Conservation (phyloP, 1,140 invertebrate species). For the Dysdera silvatica region DNA sequence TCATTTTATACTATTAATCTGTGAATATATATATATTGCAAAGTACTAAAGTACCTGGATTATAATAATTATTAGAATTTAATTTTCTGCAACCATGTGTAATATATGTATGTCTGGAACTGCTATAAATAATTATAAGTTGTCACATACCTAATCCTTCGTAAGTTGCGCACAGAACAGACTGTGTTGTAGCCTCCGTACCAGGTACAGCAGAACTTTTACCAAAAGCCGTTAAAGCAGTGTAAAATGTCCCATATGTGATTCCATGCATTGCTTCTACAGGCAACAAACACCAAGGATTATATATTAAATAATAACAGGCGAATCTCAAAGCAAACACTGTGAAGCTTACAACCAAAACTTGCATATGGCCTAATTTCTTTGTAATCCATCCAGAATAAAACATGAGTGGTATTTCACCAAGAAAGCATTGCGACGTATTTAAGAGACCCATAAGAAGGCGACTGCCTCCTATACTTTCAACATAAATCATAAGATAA, state of each 20-base stretch:
- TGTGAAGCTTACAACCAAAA: slow-evolving; percentile 69
- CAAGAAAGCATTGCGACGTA: slow-evolving; percentile 69
- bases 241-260: slow-evolving; percentile 79
- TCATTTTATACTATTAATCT: too few species aligned
- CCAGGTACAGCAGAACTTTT: slow-evolving; percentile 74
- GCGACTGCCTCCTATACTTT: slow-evolving; percentile 41
- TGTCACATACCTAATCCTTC: slow-evolving; percentile 29
- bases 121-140: too few species aligned
- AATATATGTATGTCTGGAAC: too few species aligned
- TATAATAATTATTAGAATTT: too few species aligned
- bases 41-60: too few species aligned
- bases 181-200: slow-evolving; percentile 65
- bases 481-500: slow-evolving; percentile 53
- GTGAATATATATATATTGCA: too few species aligned
- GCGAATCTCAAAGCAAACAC: slow-evolving; percentile 67
- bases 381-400: slow-evolving; percentile 68
- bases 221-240: slow-evolving; percentile 77
- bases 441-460: slow-evolving; percentile 69
- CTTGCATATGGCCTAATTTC: slow-evolving; percentile 69
- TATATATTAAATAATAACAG: slow-evolving; percentile 61
- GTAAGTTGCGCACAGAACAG: slow-evolving; percentile 51
- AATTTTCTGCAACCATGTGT: too few species aligned
- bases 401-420: slow-evolving; percentile 82
- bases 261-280: slow-evolving; percentile 78
- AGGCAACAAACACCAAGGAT: slow-evolving; percentile 69